These are phyloP conservation scores for Psittacula derbiana DNA, from an alignment of 2,797 vertebrate genomes.

Conservation along the genomic window DNA sequence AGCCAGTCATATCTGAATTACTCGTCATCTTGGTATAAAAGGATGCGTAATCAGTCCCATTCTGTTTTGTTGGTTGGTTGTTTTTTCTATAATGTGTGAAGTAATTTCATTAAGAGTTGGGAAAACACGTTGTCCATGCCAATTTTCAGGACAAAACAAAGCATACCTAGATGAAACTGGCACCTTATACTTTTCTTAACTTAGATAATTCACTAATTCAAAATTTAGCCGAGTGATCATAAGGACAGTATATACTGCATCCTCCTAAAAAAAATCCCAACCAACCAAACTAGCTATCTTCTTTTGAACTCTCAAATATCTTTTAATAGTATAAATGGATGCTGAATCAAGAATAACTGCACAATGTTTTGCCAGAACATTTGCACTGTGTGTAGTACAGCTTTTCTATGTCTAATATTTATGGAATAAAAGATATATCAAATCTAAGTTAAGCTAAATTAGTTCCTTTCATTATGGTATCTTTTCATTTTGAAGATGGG, in stretches of 20 bases:
- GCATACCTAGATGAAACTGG: neutral
- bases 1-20: neutral
- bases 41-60: neutral
- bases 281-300: neutral
- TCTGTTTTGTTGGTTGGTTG: neutral
- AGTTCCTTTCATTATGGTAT: neutral
- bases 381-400: accelerated
- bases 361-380: neutral
- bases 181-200: neutral
- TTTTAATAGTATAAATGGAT: neutral
- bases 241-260: neutral
- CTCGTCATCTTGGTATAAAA: neutral
- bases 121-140: neutral
- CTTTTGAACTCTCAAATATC: neutral
- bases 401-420: neutral
- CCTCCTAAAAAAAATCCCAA: neutral
- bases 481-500: neutral
- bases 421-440: neutral
- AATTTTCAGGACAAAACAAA: neutral
- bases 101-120: neutral
- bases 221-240: neutral
- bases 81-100: neutral
- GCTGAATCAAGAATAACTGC: neutral
- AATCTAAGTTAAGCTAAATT: neutral
- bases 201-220: neutral